Evolutionary conservation across 2,888 invertebrate genomes (phyloP).

Genomic region (Hipparchia semele): DNA sequence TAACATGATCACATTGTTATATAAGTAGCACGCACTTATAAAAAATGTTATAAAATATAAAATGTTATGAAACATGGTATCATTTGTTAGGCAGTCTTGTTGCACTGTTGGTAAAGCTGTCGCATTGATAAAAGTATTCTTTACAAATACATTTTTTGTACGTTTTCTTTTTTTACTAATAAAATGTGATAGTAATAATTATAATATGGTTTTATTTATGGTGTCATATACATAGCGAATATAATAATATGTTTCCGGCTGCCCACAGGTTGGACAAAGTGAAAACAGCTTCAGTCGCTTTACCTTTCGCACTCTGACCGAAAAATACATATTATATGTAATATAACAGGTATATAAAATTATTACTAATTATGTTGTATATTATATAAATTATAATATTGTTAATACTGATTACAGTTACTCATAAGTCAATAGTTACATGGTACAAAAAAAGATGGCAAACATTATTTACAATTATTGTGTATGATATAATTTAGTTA

Average conservation of each 20-base stretch:
- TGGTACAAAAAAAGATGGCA: conserved; percentile 68
- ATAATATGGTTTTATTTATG: background rate
- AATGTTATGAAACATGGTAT: no score
- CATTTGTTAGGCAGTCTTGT: background rate
- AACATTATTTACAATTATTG: conserved; percentile 70
- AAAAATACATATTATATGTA: no score
- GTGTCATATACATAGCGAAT: background rate
- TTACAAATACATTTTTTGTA: no score
- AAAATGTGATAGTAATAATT: background rate
- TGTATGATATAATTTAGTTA: conserved; percentile 70
- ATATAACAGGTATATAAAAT: conserved; percentile 6
- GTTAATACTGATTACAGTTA: conserved; percentile 80
- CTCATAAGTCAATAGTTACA: conserved; percentile 51
- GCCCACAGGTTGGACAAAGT: background rate
- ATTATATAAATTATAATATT: conserved; percentile 67
- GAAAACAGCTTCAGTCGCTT: background rate
- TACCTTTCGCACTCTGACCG: background rate
- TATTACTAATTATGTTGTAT: conserved; percentile 22
- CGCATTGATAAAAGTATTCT: no score
- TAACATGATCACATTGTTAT: background rate
- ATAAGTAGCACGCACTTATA: background rate
- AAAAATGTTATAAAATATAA: background rate
- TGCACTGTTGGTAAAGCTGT: background rate
- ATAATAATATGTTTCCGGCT: background rate
- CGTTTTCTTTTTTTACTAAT: no score